phyloP scores from a whole-genome alignment of 2,888 invertebrate species.

The Nephrotoma guestfalica region DNA sequence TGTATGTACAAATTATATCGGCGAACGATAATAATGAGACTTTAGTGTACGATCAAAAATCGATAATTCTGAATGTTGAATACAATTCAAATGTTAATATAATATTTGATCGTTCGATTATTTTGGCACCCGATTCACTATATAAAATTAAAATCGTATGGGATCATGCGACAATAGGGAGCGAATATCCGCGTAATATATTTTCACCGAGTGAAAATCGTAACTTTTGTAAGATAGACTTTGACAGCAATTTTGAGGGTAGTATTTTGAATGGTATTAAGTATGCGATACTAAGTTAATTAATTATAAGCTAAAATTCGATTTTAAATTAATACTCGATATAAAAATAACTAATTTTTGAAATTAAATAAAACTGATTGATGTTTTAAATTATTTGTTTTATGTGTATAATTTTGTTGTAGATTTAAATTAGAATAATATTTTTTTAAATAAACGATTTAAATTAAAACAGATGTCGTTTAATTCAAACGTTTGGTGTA shows the following conservation, averaged over 20 bases:
- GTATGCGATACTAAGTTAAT: constrained; percentile 12
- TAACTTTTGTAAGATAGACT: constrained; percentile 1
- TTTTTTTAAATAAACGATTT: not conserved
- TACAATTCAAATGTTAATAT: constrained; percentile 15
- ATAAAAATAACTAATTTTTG: not conserved
- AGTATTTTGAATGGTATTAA: constrained; percentile 27
- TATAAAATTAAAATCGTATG: constrained; percentile 26
- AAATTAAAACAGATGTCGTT: not conserved
- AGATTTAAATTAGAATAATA: not conserved
- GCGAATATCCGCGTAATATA: constrained; percentile 30
- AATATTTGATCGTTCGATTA: constrained; percentile 21
- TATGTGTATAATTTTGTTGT: not conserved
- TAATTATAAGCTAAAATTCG: not conserved
- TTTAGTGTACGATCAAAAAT: constrained; percentile 8
- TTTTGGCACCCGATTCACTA: constrained; percentile 24
- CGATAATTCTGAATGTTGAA: constrained; percentile 6
- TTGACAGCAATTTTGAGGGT: constrained; percentile 19
- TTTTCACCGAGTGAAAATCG: constrained; percentile 17
- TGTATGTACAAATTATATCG: constrained; percentile 22
- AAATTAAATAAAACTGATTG: no score
- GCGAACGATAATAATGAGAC: constrained; percentile 6
- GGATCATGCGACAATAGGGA: constrained; percentile 23
- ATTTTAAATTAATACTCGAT: not conserved
- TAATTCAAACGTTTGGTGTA: not conserved
- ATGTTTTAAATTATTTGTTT: not conserved